Percentiles rank a stretch among this genome's conserved stretches.
These are phyloP conservation scores for Elaphurus davidianus DNA, from an alignment of 2,113 vertebrate genomes.

Conservation along the genomic window DNA sequence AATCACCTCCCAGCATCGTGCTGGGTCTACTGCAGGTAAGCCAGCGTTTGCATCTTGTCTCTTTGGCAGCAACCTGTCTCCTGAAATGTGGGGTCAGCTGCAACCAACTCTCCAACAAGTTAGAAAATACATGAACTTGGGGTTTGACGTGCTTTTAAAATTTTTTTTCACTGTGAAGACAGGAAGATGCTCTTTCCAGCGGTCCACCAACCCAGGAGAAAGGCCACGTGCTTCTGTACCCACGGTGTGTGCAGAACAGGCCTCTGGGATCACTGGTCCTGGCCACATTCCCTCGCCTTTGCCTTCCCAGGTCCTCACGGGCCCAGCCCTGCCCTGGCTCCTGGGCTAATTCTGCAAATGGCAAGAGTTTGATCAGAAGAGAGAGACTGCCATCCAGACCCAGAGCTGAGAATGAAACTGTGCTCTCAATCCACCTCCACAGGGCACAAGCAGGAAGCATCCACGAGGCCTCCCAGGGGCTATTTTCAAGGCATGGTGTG, in stretches of 20 bases:
- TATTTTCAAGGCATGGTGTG: not conserved
- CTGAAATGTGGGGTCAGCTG: not conserved
- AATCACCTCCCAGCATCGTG: rapidly evolving
- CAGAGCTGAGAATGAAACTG: not conserved
- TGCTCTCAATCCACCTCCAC: not conserved
- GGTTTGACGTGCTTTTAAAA: not conserved
- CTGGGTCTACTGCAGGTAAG: not conserved
- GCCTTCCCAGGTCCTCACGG: not conserved
- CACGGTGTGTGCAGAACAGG: not conserved
- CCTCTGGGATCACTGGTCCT: not conserved
- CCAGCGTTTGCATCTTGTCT: not conserved
- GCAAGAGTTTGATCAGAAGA: not conserved
- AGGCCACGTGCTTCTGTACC: not conserved
- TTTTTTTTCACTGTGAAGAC: not conserved
- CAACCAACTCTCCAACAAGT: not conserved
- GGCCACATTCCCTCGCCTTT: not conserved
- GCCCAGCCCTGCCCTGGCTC: not conserved
- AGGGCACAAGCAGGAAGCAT: not conserved
- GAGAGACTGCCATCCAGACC: not conserved
- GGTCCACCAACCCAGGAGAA: not conserved
- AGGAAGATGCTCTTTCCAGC: not conserved
- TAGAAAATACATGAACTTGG: not conserved
- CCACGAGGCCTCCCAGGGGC: not conserved
- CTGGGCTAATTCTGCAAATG: not conserved
- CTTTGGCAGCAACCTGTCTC: not conserved